Evolutionary conservation across 2,113 vertebrate genomes (phyloP).

Genomic region (Tinamus guttatus): DNA sequence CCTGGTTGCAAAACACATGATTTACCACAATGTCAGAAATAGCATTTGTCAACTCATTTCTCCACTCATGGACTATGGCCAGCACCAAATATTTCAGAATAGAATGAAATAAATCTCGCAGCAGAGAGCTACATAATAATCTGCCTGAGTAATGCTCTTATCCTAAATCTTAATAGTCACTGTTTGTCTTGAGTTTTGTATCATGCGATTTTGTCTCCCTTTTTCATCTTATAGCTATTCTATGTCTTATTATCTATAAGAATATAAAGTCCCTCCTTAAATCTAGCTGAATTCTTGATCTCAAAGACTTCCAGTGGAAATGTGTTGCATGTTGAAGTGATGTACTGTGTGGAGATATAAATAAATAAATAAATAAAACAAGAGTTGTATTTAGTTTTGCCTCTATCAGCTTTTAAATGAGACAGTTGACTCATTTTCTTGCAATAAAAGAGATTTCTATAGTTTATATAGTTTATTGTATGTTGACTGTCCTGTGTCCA

Average conservation of each 20-base stretch:
- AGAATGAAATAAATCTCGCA: constrained; percentile 24
- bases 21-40: constrained; percentile 45
- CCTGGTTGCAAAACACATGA: constrained; percentile 3
- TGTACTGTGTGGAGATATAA: rapidly evolving
- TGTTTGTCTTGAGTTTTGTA: constrained; percentile 13
- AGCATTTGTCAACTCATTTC: constrained; percentile 48
- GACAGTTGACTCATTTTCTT: background rate
- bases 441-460: background rate
- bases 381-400: background rate
- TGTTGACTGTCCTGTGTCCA: background rate
- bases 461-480: background rate
- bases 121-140: constrained; percentile 44
- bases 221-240: background rate
- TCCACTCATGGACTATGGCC: constrained; percentile 2
- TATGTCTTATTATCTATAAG: background rate
- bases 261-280: background rate
- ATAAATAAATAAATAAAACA: background rate
- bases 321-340: rapidly evolving
- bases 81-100: constrained; percentile 12
- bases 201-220: background rate
- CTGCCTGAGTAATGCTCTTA: constrained; percentile 26
- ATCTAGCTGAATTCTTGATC: background rate
- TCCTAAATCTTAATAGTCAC: background rate
- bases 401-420: background rate
- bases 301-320: background rate